Evolutionary conservation across 2,888 invertebrate genomes (phyloP).

Genomic region (Junonia oenone): DNA sequence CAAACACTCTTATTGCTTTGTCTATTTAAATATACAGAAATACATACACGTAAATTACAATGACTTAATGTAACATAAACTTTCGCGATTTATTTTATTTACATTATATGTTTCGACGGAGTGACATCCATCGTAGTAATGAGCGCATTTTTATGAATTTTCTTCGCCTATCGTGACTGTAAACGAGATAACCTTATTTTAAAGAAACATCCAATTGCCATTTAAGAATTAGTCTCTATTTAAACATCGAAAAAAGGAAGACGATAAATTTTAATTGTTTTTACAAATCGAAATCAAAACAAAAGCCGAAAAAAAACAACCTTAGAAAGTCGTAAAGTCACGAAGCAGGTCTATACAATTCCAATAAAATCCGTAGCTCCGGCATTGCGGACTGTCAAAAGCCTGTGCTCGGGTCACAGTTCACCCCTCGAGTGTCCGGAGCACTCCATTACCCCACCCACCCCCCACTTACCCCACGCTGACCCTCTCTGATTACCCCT

Average conservation of each 20-base stretch:
- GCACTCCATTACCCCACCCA: conserved; percentile 40
- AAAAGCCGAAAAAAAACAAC: not conserved
- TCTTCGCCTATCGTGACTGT: too few species aligned
- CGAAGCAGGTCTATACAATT: conserved; percentile 26
- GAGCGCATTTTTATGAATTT: too few species aligned
- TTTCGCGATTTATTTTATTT: too few species aligned
- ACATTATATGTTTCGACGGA: too few species aligned
- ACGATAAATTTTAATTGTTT: not conserved
- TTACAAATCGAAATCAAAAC: not conserved
- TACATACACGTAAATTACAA: too few species aligned
- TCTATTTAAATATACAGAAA: too few species aligned
- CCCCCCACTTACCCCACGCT: conserved; percentile 38
- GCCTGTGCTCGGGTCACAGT: conserved; percentile 52
- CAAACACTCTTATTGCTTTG: too few species aligned
- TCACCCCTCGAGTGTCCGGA: conserved; percentile 59
- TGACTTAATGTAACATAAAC: too few species aligned
- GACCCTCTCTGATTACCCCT: conserved; percentile 40
- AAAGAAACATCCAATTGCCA: too few species aligned
- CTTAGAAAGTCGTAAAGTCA: not conserved
- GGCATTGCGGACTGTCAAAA: conserved; percentile 72
- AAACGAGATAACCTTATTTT: too few species aligned
- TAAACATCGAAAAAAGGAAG: not conserved
- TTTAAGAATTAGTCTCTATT: too few species aligned
- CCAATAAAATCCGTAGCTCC: conserved; percentile 37
- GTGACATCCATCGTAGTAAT: too few species aligned